Base-by-base conservation (phyloP, 1,140 invertebrate genomes). In the Drepana arcuata region DNA sequence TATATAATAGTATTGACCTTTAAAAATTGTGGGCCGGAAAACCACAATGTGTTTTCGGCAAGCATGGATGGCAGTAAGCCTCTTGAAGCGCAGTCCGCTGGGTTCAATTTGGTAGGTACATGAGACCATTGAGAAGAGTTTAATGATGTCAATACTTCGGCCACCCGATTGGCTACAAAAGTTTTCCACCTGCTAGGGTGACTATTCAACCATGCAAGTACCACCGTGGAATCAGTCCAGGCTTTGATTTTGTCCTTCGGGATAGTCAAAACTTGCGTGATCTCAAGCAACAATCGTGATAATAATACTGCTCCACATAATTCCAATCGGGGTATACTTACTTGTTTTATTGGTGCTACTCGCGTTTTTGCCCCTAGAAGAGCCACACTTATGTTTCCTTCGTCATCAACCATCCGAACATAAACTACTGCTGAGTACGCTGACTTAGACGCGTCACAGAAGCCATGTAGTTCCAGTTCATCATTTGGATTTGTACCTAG, bases 221-320 rank as follows among this genome's bases (percentile, higher is more conserved):
- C 60, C 5, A 80, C 65, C 2, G 56, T 69, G 4, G 70, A 74
- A 34, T 84, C 74, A 2, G 51, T 56, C 64, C 67, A 80, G 40
- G 62, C 69, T n/a, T n/a, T n/a, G n/a, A n/a, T n/a, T n/a, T n/a
- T 18, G 1, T 29, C 24, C 32, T 68, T 37, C 9, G 45, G 38
- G 16, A 26, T 26, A 3, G 6, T 10, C 12, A 72, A 44, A 10
- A 46, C 32, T 7, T 34, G 11, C 21, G 31, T 9, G 1, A 59
- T 25, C 6, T 37, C 41, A 5, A 21, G 16, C 1, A 62, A 3
- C 0, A 55, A 2, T 34, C 39, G 34, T 58, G 29, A 3, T 62
- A 27, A 1, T 48, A 16, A 10, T 10, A 26, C 4, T 2, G 67
- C 57, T 6, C 39, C 65, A 31, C 56, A 67, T 2, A 73, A 24